Evolutionary conservation across 2,888 invertebrate genomes (phyloP).

Genomic region (Tipula lateralis): DNA sequence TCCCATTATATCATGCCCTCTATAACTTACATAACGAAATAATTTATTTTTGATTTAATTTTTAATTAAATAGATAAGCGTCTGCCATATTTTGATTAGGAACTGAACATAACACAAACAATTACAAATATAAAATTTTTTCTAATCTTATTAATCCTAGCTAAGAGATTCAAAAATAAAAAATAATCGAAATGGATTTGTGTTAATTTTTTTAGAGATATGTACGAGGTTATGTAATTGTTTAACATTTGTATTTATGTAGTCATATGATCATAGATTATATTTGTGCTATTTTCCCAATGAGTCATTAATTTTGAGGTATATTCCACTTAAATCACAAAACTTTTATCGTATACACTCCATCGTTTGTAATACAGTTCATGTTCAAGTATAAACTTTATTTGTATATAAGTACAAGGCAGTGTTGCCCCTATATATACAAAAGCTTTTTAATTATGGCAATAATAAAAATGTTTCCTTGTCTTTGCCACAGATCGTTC

Average conservation of each 20-base stretch:
- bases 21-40: neutral
- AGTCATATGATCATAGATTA: neutral
- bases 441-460: neutral
- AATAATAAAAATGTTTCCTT: neutral
- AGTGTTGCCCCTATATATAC: neutral
- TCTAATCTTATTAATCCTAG: neutral
- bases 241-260: neutral
- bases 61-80: conserved; percentile 4
- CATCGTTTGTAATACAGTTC: neutral
- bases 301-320: neutral
- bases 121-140: neutral
- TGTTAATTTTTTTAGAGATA: neutral
- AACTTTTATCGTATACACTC: neutral
- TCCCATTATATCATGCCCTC: no score
- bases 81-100: neutral
- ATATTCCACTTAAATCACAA: neutral
- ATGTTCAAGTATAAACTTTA: neutral
- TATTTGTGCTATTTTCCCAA: neutral
- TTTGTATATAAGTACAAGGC: neutral
- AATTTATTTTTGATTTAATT: neutral
- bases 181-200: neutral
- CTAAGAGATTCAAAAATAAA: neutral
- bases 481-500: neutral
- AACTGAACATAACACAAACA: neutral
- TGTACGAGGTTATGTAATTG: neutral